Evolutionary conservation across 2,888 invertebrate genomes (phyloP), one percentile per base, ranked within the genome.

Genomic region (Ennomos quercinarius): DNA sequence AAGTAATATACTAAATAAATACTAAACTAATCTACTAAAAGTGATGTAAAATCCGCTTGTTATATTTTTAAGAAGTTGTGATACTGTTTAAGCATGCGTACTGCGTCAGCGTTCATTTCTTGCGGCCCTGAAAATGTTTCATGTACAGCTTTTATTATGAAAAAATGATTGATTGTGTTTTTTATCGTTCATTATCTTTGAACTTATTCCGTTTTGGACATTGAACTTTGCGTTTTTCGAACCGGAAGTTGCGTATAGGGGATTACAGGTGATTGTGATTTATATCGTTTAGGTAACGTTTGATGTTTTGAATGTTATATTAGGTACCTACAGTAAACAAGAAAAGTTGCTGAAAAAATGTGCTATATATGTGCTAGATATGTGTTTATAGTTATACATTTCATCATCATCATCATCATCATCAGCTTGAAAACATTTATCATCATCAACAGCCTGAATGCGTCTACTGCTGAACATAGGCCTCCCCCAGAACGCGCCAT

Each of bases 161-260:
- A 52, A 27, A 56, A 47, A 59, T 64, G 64, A 64, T 61, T 64
- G 64, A 64, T 58, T 57, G 51, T 56, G 39, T 44, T 52, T 52
- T 47, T 45, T 58, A 52, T 59, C 54, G 41, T 49, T 49, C 41
- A 54, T 50, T 52, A 56, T 61, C 43, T 51, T 61, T 47, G 43
- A 56, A 61, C 48, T 47, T 56, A 61, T 56, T 56, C 39, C 43
- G 17, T 43, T 40, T 47, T 56, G 46, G 38, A 41, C 54, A 59
- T 49, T 50, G 50, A 45, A 40, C 55, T 27, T 51, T 46, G 53
- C 58, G 48, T 52, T 52, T 40, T 39, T 0, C 12, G 39, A 43
- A 40, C 11, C 43, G 57, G 57, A 57, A 52, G 47, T 38, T 34
- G 38, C 10, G 37, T 11, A n/a, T n/a, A 17, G 9, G 9, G 35